Evolutionary conservation across 2,113 vertebrate genomes (phyloP).

Genomic region (Pogonocichla stellata): DNA sequence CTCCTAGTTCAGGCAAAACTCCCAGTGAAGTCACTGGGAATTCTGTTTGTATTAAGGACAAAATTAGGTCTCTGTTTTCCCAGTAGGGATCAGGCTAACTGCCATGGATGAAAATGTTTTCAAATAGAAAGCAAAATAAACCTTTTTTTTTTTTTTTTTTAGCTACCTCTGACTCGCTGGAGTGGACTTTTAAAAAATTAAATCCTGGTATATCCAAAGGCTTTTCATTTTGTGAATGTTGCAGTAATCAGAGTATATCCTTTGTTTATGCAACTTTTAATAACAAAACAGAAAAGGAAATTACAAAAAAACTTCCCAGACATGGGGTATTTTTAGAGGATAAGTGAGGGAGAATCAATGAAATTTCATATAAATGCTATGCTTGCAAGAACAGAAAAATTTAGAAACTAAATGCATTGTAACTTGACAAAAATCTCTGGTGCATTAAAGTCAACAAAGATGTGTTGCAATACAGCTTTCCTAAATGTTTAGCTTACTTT

Average conservation of each 20-base stretch:
- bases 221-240: background rate
- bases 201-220: background rate
- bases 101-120: slow-evolving; percentile 47
- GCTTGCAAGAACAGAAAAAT: slow-evolving; percentile 15
- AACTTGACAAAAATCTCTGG: slow-evolving; percentile 25
- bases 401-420: background rate
- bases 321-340: background rate
- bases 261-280: background rate
- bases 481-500: slow-evolving; percentile 74
- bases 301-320: background rate
- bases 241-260: background rate
- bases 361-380: background rate
- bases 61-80: slow-evolving; percentile 51
- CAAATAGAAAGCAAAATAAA: slow-evolving; percentile 53
- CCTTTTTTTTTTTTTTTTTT: background rate
- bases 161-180: background rate
- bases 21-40: slow-evolving; percentile 32
- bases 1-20: slow-evolving; percentile 21
- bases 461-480: slow-evolving; percentile 68
- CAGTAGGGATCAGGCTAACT: slow-evolving; percentile 33
- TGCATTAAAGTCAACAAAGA: slow-evolving; percentile 59
- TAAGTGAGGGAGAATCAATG: background rate
- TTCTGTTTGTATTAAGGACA: slow-evolving; percentile 48
- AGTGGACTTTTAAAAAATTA: background rate
- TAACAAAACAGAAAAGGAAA: background rate